Evolutionary conservation across 1,140 invertebrate genomes (phyloP).

Genomic region (Drosophila arawakana): DNA sequence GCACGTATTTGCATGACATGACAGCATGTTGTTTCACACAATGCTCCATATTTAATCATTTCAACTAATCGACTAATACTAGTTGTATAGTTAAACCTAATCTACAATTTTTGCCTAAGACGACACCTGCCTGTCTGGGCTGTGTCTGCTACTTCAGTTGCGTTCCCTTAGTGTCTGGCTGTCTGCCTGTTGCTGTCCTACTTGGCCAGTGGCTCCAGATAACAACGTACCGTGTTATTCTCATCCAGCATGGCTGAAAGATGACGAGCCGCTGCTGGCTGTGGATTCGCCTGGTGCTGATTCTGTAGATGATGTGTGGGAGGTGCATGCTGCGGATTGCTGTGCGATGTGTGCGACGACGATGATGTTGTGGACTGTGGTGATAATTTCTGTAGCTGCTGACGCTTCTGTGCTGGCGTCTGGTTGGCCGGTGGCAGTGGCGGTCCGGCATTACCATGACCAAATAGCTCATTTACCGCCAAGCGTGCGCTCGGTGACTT

Average conservation of each 20-base stretch:
- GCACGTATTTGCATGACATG: constrained; percentile 77
- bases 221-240: constrained; percentile 91
- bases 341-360: constrained; percentile 81
- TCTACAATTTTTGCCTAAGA: constrained; percentile 82
- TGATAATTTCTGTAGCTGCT: constrained; percentile 80
- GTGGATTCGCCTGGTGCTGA: constrained; percentile 45
- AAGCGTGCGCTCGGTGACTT: constrained; percentile 75
- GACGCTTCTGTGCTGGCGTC: constrained; percentile 77
- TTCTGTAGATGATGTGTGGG: constrained; percentile 52
- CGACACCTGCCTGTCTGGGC: constrained; percentile 40
- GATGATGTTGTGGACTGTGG: constrained; percentile 81
- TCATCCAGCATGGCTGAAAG: constrained; percentile 90
- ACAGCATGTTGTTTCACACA: constrained; percentile 79
- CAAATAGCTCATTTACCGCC: constrained; percentile 81
- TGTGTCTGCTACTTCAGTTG: constrained; percentile 27
- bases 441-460: constrained; percentile 66
- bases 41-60: constrained; percentile 71
- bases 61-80: constrained; percentile 78
- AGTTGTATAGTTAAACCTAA: constrained; percentile 75
- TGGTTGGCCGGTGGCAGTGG: constrained; percentile 82
- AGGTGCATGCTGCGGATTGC: constrained; percentile 57
- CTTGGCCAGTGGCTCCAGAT: constrained; percentile 87
- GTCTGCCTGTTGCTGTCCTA: constrained; percentile 29
- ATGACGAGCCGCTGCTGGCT: constrained; percentile 85
- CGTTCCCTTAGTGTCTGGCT: background rate